Conservation (phyloP, 2,113 vertebrate species). For the Leucosticte australis region DNA sequence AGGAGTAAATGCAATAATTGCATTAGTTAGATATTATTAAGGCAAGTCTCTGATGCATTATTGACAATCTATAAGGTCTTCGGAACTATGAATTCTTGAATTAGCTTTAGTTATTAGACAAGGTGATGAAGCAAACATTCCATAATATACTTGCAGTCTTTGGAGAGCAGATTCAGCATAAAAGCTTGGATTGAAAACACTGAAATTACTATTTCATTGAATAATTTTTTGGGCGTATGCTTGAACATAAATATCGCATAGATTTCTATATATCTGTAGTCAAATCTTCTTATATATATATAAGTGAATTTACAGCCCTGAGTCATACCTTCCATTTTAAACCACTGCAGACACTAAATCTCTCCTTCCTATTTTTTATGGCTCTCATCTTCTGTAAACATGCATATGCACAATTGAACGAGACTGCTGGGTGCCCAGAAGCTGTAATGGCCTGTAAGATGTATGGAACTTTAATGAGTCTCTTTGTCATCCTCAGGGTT, state of each 20-base stretch:
- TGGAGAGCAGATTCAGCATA: background rate
- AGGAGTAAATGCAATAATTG: background rate
- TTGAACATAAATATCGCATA: background rate
- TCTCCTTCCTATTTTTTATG: background rate
- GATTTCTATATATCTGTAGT: background rate
- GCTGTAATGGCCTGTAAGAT: background rate
- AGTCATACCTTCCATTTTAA: background rate
- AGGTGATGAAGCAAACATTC: background rate
- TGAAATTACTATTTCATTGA: background rate
- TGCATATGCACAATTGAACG: background rate
- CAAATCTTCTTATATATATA: background rate
- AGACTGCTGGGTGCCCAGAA: background rate
- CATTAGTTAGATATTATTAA: background rate
- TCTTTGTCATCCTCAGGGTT: background rate
- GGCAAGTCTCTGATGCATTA: background rate
- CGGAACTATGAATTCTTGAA: background rate
- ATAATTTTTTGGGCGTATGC: background rate
- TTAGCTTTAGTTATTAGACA: slow-evolving; percentile 26
- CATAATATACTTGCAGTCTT: background rate
- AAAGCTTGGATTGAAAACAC: background rate
- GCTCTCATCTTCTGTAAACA: background rate
- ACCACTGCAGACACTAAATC: background rate
- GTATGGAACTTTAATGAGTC: background rate
- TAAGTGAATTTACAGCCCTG: background rate
- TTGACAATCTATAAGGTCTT: background rate